A percentile compares a stretch with the other conserved stretches of the same genome.
Evolutionary conservation across 2,888 invertebrate genomes (phyloP).

Genomic region (Phaedon cochleariae): DNA sequence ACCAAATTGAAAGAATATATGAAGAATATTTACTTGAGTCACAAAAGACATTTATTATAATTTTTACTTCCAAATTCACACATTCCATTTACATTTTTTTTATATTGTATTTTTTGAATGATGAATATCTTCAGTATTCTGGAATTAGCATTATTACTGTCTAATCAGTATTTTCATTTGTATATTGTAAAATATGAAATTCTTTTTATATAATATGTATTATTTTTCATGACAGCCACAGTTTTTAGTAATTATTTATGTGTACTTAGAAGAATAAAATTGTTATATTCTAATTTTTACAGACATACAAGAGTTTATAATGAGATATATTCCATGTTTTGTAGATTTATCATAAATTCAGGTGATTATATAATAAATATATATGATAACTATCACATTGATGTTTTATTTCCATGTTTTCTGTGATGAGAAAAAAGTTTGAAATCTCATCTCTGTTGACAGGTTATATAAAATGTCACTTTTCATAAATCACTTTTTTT

Average conservation of each 20-base stretch:
- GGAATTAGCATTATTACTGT: constrained; percentile 30
- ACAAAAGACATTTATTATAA: background rate
- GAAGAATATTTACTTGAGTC: background rate
- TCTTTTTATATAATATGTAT: constrained; percentile 12
- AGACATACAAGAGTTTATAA: constrained; percentile 61
- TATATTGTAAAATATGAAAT: constrained; percentile 20
- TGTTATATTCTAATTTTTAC: constrained; percentile 61
- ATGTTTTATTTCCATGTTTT: constrained; percentile 2
- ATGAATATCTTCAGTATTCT: constrained; percentile 39
- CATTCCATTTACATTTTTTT: background rate
- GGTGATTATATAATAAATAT: constrained; percentile 50
- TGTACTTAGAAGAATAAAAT: constrained; percentile 60
- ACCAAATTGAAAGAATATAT: background rate
- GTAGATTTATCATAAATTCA: constrained; percentile 58
- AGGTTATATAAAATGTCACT: too few relatives aligned
- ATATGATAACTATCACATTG: constrained; percentile 17
- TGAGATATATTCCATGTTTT: constrained; percentile 61
- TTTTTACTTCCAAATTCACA: background rate
- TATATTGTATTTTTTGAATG: background rate
- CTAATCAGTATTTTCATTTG: constrained; percentile 33
- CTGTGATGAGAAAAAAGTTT: too few relatives aligned
- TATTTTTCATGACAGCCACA: constrained; percentile 44
- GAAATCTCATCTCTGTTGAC: too few relatives aligned
- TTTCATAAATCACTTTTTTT: too few relatives aligned
- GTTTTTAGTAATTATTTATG: constrained; percentile 52